A percentile compares a stretch with the other conserved stretches of the same genome.
Conservation (phyloP, 2,888 invertebrate species). For the Geophilus truncorum region DNA sequence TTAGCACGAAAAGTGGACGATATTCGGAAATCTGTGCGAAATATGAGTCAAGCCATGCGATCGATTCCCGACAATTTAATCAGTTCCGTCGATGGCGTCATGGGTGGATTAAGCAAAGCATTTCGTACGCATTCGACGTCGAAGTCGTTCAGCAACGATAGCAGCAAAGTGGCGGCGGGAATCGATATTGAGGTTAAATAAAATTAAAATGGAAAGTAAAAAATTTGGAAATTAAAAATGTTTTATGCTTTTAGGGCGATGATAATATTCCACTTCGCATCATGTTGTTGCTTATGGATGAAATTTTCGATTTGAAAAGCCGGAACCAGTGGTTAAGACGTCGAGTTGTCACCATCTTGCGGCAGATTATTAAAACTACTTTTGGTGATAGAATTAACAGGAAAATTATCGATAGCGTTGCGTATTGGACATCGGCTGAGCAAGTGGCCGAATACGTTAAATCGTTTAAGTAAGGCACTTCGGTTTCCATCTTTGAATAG, state of each 20-base stretch:
- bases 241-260: slow-evolving; percentile 48
- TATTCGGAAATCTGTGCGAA: slow-evolving; percentile 73
- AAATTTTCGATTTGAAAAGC: slow-evolving; percentile 75
- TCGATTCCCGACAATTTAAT: slow-evolving; percentile 83
- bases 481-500: too few relatives aligned
- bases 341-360: slow-evolving; percentile 65
- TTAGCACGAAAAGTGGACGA: slow-evolving; percentile 57
- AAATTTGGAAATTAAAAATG: background rate
- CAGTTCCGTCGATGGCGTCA: slow-evolving; percentile 76
- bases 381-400: slow-evolving; percentile 78
- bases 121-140: slow-evolving; percentile 49
- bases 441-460: slow-evolving; percentile 82
- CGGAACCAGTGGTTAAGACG: slow-evolving; percentile 75
- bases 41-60: slow-evolving; percentile 66
- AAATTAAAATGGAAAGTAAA: too few relatives aligned
- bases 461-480: slow-evolving; percentile 75
- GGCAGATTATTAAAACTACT: slow-evolving; percentile 72
- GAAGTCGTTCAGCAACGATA: background rate
- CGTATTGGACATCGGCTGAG: slow-evolving; percentile 76
- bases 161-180: slow-evolving; percentile 49
- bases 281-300: slow-evolving; percentile 72
- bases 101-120: slow-evolving; percentile 73
- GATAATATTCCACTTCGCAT: slow-evolving; percentile 77
- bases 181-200: slow-evolving; percentile 59
- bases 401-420: slow-evolving; percentile 81